Base-by-base conservation (phyloP, 2,113 vertebrate genomes). In the Mirounga angustirostris region DNA sequence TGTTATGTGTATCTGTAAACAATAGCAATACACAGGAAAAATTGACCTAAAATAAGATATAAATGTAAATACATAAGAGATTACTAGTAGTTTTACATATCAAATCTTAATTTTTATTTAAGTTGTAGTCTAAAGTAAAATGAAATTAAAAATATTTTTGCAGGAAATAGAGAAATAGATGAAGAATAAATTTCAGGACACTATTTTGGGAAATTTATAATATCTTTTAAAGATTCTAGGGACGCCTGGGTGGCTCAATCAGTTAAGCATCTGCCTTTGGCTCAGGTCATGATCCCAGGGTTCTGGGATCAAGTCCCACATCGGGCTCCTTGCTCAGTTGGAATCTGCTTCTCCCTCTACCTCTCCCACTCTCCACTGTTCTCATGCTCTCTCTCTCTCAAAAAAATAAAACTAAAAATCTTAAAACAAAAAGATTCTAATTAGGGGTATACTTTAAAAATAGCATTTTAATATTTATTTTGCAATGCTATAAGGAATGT, bases 381-480 rank as follows among this genome's bases (percentile, higher is more conserved):
- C 46, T 46, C 46, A 46, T 46, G 46, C 46, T 46, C 46, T 46
- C 46, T 46, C 46, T 46, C 46, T 46, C 46, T 46, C 46, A 46
- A 46, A 46, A 46, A 46, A 46, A 46, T 46, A 46, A 46, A 46
- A 46, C 46, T 46, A 46, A 46, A 46, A 46, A 46, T 46, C 46
- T 46, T 46, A 9, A 46, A 46, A 46, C 46, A 46, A 46, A 46
- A 46, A 83, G 0, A 58, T 86, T 92, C 79, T 50, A 92, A 50
- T 82, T 73, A 21, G 21, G 52, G 19, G 73, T 36, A 28, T 71
- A 18, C 4, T 65, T 78, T 86, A 13, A 11, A 13, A 80, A 40
- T 65, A 59, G 7, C 54, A 43, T 89, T 95, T 96, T 95, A 84
- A n/a, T 59, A 46, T 67, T 76, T 82, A 67, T 84, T 73, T 85